Conservation (phyloP, 2,113 vertebrate species). For the Prolemur simus region DNA sequence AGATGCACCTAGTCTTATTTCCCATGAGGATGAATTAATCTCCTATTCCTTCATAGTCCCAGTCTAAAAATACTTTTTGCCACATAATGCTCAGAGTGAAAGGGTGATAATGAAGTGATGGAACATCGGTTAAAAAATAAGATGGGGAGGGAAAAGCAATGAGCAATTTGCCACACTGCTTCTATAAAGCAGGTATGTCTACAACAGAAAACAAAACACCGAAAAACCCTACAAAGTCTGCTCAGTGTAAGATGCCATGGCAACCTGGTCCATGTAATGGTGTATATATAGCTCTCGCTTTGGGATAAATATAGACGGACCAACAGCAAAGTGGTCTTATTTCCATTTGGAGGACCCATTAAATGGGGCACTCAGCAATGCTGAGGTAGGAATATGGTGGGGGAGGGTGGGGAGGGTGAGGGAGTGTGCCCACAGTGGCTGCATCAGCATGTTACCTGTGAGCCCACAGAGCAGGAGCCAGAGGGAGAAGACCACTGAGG, state of each 20-base stretch:
- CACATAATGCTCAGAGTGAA: not conserved
- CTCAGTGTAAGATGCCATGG: not conserved
- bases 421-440: not conserved
- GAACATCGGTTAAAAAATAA: not conserved
- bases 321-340: not conserved
- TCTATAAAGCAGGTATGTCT: not conserved
- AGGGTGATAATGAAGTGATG: not conserved
- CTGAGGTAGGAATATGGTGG: not conserved
- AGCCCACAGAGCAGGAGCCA: not conserved
- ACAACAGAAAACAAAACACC: not conserved
- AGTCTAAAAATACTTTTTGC: slow-evolving; percentile 41
- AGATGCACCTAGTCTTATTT: not conserved
- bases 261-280: not conserved
- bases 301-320: not conserved
- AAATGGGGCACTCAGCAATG: not conserved
- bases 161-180: not conserved
- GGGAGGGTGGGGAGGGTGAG: not conserved
- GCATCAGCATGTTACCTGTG: not conserved
- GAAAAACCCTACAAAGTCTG: not conserved
- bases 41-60: not conserved
- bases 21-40: not conserved
- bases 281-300: not conserved
- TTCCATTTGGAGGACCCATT: no score
- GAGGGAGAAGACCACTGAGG: not conserved
- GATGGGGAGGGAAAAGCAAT: not conserved